Evolutionary conservation across 1,140 invertebrate genomes (phyloP).

Genomic region (Monochamus saltuarius): DNA sequence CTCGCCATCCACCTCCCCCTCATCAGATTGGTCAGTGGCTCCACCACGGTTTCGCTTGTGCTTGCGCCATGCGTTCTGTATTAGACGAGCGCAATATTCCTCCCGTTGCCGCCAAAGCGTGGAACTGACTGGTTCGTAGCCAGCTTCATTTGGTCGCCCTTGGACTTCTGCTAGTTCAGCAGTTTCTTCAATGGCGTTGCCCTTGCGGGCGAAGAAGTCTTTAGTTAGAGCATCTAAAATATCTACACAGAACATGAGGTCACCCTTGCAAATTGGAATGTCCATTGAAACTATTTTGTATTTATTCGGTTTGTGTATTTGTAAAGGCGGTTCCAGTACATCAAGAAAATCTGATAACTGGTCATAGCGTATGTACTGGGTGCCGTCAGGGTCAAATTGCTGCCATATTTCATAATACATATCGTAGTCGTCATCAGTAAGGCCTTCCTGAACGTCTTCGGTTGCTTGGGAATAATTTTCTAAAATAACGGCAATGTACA

Average conservation of each 20-base stretch:
- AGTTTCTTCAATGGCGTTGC: constrained; percentile 86
- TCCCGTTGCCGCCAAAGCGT: constrained; percentile 93
- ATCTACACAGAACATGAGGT: constrained; percentile 96
- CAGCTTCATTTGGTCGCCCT: constrained; percentile 74
- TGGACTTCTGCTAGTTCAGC: constrained; percentile 78
- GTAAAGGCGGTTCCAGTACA: constrained; percentile 87
- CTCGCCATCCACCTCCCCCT: constrained; percentile 39
- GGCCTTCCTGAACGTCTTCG: constrained; percentile 96
- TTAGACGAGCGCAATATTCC: constrained; percentile 92
- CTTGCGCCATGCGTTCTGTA: constrained; percentile 91
- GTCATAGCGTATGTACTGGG: constrained; percentile 93
- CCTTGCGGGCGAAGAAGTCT: constrained; percentile 96
- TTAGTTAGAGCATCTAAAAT: constrained; percentile 94
- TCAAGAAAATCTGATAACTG: constrained; percentile 93
- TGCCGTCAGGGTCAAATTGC: constrained; percentile 95
- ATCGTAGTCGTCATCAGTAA: constrained; percentile 98
- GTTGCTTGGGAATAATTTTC: constrained; percentile 97
- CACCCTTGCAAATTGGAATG: constrained; percentile 96
- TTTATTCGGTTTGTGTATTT: constrained; percentile 98
- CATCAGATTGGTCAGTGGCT: constrained; percentile 51
- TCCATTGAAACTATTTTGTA: constrained; percentile 99
- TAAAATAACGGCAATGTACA: constrained; percentile 99
- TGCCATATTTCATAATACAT: constrained; percentile 99
- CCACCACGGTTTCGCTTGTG: constrained; percentile 68
- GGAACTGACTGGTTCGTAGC: constrained; percentile 90